Base-by-base conservation (phyloP, 2,113 vertebrate species). In the Sphaerodactylus townsendi region DNA sequence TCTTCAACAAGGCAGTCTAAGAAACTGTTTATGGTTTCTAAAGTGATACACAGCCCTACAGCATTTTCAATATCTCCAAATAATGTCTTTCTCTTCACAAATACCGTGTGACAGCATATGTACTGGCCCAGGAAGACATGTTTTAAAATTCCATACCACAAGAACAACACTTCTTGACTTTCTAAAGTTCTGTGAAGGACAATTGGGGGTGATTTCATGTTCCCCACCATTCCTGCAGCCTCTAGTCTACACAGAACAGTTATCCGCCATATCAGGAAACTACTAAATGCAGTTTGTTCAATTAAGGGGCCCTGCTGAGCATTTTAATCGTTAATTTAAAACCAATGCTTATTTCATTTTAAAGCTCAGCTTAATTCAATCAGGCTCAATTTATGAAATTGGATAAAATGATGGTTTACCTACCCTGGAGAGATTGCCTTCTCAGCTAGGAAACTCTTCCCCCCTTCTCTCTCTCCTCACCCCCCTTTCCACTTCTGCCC, bases 321-420 rank as follows among this genome's bases (percentile, higher is more conserved):
- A 81, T 56, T 28, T 56, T 35, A 81, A 56, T 81, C 64, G 21
- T 71, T 81, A 17, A 81, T 70, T 81, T 81, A 70, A 56, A 81
- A n/a, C 48, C 44, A 5, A 81, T 81, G 66, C 53, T 37, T 71
- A 35, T 28, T 81, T 71, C 50, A 70, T 56, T 81, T 81, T 56
- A 30, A 69, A 81, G 66, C 50, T 70, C 39, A 56, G 50, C 30
- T 79, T 44, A 79, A 79, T 81, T 53, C 69, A 81, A 71, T 70
- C 44, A 69, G 23, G 21, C 33, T 71, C 48, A 69, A 37, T 81
- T 81, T 70, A 70, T 39, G 48, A 71, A 56, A 81, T 70, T 70
- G 53, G 66, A 56, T 81, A 56, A 70, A 53, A 13, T 48, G 7
- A 25, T 11, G 28, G 41, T 65, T 78, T 44, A 64, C 25, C 37